phyloP scores from a whole-genome alignment of 2,113 vertebrate genomes.

The Pteropus alecto region DNA sequence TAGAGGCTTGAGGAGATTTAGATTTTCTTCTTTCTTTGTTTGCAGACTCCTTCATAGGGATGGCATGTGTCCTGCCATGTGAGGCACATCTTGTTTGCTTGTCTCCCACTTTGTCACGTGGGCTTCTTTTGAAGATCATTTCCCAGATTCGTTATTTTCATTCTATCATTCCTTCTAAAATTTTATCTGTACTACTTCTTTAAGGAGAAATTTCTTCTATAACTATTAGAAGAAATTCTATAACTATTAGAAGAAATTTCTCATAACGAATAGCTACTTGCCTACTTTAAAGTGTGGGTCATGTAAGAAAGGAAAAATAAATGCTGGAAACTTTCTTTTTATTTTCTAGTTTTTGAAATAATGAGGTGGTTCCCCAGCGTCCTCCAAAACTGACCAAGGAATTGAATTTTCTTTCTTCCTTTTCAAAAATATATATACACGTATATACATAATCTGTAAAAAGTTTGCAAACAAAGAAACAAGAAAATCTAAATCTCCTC shows the following conservation, averaged over 20 bases:
- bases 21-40: not conserved
- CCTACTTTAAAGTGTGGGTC: not conserved
- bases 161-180: not conserved
- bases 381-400: not conserved
- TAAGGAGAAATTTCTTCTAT: not conserved
- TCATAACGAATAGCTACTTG: not conserved
- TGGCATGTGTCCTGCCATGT: accelerated
- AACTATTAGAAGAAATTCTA: not conserved
- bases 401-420: not conserved
- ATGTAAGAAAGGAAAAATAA: not conserved
- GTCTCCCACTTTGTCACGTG: not conserved
- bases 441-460: not conserved
- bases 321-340: not conserved
- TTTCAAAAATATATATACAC: not conserved
- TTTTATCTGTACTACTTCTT: not conserved
- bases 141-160: not conserved
- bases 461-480: not conserved
- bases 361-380: not conserved
- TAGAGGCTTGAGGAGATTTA: not conserved
- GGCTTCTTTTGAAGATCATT: not conserved
- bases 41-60: not conserved
- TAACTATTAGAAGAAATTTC: not conserved
- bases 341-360: conserved; percentile 13
- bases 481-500: not conserved
- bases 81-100: accelerated